Evolutionary conservation across 64 coral and sea anemone species (phyloP).

Genomic region (Montipora efflorescens): DNA sequence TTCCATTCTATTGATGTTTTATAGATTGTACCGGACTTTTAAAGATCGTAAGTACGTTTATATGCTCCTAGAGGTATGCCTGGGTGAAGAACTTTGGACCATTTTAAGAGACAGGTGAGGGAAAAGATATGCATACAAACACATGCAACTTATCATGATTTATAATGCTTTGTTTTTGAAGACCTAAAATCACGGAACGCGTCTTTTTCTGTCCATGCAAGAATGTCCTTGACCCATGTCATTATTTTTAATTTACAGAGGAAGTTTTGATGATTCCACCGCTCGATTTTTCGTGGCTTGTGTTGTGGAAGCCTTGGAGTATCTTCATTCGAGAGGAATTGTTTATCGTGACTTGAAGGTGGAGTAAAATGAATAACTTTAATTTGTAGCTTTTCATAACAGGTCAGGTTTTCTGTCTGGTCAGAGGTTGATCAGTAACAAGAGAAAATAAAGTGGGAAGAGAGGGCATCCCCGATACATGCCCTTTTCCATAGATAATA

Average conservation of each 20-base stretch:
- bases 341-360: slow-evolving; percentile 98
- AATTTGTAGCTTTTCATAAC: too few relatives aligned
- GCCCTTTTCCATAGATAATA: too few relatives aligned
- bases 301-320: slow-evolving; percentile 95
- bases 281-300: slow-evolving; percentile 90
- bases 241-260: slow-evolving; percentile 56
- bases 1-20: not conserved
- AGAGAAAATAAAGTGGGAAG: too few relatives aligned
- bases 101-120: slow-evolving; percentile 92
- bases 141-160: too few relatives aligned
- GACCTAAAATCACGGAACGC: too few relatives aligned
- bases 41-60: slow-evolving; percentile 96
- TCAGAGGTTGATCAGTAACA: too few relatives aligned
- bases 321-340: slow-evolving; percentile 92
- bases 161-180: too few relatives aligned
- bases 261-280: slow-evolving; percentile 85
- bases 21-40: slow-evolving; percentile 92
- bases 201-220: too few relatives aligned
- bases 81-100: slow-evolving; percentile 96
- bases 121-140: not conserved
- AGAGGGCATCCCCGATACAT: too few relatives aligned
- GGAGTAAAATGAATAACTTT: too few relatives aligned
- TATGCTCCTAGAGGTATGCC: slow-evolving; percentile 93
- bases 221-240: not conserved
- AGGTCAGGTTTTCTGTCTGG: too few relatives aligned